Percentiles rank a stretch among this genome's conserved stretches.
Conservation (phyloP, 2,113 vertebrate species). For the Actinemys pallida region DNA sequence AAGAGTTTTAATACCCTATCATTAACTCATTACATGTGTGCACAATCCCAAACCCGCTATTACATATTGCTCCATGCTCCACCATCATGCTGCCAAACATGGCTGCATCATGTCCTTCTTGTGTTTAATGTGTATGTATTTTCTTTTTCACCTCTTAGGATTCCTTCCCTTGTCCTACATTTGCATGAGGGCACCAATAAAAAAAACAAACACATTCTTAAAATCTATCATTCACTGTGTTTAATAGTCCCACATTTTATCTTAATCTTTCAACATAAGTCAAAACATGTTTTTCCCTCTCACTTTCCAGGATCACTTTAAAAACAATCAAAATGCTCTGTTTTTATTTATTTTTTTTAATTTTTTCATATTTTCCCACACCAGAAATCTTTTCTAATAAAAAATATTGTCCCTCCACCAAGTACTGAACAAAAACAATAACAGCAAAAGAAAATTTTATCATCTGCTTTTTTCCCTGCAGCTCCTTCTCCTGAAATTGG, state of each 20-base stretch:
- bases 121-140: not conserved
- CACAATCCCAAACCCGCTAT: constrained; percentile 18
- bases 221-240: not conserved
- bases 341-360: not conserved
- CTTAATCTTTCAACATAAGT: not conserved
- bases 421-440: not conserved
- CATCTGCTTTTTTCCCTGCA: constrained; percentile 8
- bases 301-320: not conserved
- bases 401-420: not conserved
- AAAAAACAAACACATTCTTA: not conserved
- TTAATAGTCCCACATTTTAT: not conserved
- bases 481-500: constrained; percentile 6
- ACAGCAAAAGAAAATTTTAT: not conserved
- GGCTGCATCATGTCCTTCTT: constrained; percentile 56
- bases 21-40: not conserved
- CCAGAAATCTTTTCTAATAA: not conserved
- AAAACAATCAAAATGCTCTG: not conserved
- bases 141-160: not conserved
- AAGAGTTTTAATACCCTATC: not conserved
- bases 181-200: not conserved
- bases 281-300: not conserved
- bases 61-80: constrained; percentile 34
- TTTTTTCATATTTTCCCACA: not conserved
- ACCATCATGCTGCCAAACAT: constrained; percentile 14
- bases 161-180: not conserved